Conservation (phyloP, 2,797 vertebrate species). For the Sciurus vulgaris region DNA sequence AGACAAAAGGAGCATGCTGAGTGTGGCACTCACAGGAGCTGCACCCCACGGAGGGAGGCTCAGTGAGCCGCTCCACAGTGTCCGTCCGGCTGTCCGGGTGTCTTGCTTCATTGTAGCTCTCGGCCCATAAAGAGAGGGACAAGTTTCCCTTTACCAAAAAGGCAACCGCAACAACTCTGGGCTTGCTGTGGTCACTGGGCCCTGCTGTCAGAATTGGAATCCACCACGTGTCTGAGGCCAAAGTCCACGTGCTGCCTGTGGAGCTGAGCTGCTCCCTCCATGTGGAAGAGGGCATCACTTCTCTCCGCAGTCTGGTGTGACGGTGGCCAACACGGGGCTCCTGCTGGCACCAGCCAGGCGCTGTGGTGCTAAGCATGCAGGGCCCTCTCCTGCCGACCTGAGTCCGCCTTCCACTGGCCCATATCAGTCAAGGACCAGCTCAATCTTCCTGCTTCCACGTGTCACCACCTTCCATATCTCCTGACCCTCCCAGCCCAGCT, state of each 20-base stretch:
- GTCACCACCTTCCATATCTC: background rate
- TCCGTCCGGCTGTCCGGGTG: background rate
- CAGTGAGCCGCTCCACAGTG: rapidly evolving
- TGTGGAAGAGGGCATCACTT: background rate
- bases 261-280: background rate
- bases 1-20: background rate
- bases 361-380: rapidly evolving
- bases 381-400: background rate
- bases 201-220: background rate
- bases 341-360: rapidly evolving
- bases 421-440: background rate
- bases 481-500: background rate
- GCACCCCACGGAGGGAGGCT: rapidly evolving
- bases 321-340: rapidly evolving
- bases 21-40: background rate
- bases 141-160: background rate
- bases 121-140: background rate
- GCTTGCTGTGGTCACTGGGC: background rate
- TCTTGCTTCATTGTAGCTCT: background rate
- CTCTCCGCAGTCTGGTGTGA: rapidly evolving
- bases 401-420: background rate
- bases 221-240: background rate
- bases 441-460: background rate
- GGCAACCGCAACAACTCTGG: background rate
- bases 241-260: background rate